Conservation (phyloP, 1,140 invertebrate species). For the Papilio polytes region DNA sequence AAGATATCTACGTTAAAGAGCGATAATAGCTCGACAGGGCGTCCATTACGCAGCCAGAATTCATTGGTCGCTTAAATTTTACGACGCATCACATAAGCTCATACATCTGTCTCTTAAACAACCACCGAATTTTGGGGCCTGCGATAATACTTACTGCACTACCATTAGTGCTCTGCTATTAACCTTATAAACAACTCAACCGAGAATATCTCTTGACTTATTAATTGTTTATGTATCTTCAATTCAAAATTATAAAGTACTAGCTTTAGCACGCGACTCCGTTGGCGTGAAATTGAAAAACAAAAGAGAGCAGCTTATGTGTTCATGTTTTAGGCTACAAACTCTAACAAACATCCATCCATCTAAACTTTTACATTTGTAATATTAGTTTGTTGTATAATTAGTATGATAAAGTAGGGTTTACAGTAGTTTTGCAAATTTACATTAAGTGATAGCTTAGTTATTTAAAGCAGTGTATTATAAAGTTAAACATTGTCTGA, state of each 20-base stretch:
- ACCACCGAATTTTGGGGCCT: conserved; percentile 56
- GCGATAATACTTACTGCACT: conserved; percentile 51
- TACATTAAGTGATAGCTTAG: background rate
- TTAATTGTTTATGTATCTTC: conserved; percentile 7
- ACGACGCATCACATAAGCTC: conserved; percentile 47
- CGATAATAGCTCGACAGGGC: background rate
- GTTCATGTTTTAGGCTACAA: no score
- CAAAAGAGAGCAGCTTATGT: no score
- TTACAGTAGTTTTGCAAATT: background rate
- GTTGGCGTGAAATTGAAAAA: no score
- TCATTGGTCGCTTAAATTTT: conserved; percentile 46
- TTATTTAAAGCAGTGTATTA: background rate
- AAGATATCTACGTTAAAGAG: background rate
- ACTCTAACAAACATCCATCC: no score
- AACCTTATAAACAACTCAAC: conserved; percentile 40
- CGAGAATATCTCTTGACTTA: conserved; percentile 25
- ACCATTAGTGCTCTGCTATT: conserved; percentile 53
- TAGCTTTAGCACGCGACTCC: no score
- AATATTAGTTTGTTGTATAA: no score
- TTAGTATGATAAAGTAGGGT: background rate
- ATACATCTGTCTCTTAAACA: conserved; percentile 67
- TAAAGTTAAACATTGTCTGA: background rate
- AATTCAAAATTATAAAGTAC: background rate
- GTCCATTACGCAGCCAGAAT: conserved; percentile 30
- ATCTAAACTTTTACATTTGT: no score